phyloP scores from a whole-genome alignment of 1,140 invertebrate genomes.

The Heliconius eleuchia region DNA sequence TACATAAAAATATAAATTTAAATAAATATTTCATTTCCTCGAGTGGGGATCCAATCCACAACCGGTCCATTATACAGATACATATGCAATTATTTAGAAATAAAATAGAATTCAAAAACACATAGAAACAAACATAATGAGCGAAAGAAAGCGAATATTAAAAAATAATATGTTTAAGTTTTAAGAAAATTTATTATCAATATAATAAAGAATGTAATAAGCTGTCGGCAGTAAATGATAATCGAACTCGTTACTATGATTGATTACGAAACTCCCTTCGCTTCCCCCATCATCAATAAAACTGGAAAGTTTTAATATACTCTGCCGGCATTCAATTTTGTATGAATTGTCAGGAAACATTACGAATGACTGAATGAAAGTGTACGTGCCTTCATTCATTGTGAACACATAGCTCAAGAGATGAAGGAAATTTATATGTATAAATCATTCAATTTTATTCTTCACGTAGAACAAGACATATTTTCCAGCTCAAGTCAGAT shows the following conservation, averaged over 20 bases:
- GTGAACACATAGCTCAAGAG: background rate
- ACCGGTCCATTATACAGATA: too few relatives aligned
- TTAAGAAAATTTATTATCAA: background rate
- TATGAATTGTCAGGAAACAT: slow-evolving; percentile 1
- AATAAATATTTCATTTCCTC: too few relatives aligned
- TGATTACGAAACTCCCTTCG: background rate
- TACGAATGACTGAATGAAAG: background rate
- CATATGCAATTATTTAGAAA: too few relatives aligned
- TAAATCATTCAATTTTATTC: too few relatives aligned
- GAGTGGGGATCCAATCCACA: too few relatives aligned
- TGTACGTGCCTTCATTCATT: background rate
- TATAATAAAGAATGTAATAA: background rate
- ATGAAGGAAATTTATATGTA: background rate
- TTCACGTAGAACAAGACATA: too few relatives aligned
- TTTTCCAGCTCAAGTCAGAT: too few relatives aligned
- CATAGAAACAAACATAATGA: too few relatives aligned
- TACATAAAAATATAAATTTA: too few relatives aligned
- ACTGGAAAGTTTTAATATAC: slow-evolving; percentile 9
- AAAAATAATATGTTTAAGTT: too few relatives aligned
- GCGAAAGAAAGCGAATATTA: too few relatives aligned
- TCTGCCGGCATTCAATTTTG: slow-evolving; percentile 7
- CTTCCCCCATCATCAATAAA: slow-evolving; percentile 12
- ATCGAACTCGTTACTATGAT: slow-evolving; percentile 8
- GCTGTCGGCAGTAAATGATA: background rate
- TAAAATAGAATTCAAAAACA: too few relatives aligned